Conservation (phyloP, 2,113 vertebrate species). For the Myotis yumanensis region DNA sequence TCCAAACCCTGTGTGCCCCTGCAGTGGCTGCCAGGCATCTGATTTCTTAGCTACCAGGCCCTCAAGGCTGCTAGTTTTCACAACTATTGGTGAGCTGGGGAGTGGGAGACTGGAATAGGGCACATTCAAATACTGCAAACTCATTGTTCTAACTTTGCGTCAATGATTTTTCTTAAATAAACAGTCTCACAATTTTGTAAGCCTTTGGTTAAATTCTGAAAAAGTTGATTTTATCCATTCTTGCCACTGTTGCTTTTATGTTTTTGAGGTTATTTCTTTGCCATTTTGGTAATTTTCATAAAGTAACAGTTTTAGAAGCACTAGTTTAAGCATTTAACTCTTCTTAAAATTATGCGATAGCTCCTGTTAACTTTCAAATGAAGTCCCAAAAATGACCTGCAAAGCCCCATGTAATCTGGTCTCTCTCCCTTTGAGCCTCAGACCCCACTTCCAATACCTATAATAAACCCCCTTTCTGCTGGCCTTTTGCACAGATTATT, state of each 20-base stretch:
- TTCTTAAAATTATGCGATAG: background rate
- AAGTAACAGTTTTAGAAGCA: background rate
- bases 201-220: conserved; percentile 16
- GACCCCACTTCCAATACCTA: background rate
- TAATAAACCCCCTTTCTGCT: background rate
- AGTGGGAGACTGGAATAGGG: background rate
- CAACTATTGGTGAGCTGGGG: accelerated
- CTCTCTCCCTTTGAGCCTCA: background rate
- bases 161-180: background rate
- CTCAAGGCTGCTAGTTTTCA: background rate
- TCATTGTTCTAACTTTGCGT: background rate
- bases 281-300: background rate
- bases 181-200: background rate
- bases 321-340: background rate
- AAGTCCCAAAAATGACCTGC: background rate
- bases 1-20: background rate
- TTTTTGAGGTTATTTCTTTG: background rate
- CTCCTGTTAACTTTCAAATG: conserved; percentile 28
- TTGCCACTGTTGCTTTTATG: background rate
- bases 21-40: background rate
- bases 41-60: background rate
- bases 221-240: background rate
- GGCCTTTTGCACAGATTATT: background rate
- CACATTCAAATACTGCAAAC: background rate
- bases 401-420: background rate